A percentile compares a stretch with the other conserved stretches of the same genome.
Evolutionary conservation across 35 echinoderm and acorn worm species (phyloP).

Genomic region (Holothuria glaberrima): DNA sequence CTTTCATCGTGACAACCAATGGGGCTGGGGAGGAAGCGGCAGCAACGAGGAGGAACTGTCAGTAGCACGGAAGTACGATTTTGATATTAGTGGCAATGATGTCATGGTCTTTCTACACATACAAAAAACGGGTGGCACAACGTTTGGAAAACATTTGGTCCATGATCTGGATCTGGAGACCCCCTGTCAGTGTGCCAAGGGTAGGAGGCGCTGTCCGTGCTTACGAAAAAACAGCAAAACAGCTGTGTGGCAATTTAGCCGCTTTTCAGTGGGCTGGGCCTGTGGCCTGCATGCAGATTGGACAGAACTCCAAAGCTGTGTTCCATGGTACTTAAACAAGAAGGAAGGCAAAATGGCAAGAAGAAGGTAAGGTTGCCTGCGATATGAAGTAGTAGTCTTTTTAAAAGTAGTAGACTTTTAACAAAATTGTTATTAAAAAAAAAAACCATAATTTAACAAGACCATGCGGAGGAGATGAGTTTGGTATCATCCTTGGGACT

Average conservation of each 20-base stretch:
- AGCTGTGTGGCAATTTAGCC: constrained; percentile 82
- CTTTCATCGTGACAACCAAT: background rate
- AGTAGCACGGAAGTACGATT: constrained; percentile 28
- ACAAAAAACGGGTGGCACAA: constrained; percentile 92
- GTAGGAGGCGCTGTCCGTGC: constrained; percentile 73
- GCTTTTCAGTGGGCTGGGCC: constrained; percentile 82
- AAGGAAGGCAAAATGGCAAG: constrained; percentile 58
- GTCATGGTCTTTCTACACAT: constrained; percentile 91
- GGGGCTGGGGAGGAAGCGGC: background rate
- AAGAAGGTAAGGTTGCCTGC: constrained; percentile 65
- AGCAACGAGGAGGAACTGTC: constrained; percentile 7
- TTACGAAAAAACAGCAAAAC: constrained; percentile 65
- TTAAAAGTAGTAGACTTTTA: no score
- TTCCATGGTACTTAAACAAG: constrained; percentile 79
- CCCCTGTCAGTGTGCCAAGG: constrained; percentile 66
- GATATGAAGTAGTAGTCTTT: no score
- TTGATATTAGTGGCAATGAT: constrained; percentile 59
- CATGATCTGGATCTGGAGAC: constrained; percentile 66
- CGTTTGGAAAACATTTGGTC: constrained; percentile 76
- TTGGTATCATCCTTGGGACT: no score
- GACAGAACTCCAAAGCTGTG: constrained; percentile 88
- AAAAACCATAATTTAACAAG: no score
- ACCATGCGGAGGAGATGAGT: no score
- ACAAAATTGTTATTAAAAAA: no score
- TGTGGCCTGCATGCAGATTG: constrained; percentile 97